phyloP scores from a whole-genome alignment of 1,140 invertebrate genomes.

The Hestina assimilis region DNA sequence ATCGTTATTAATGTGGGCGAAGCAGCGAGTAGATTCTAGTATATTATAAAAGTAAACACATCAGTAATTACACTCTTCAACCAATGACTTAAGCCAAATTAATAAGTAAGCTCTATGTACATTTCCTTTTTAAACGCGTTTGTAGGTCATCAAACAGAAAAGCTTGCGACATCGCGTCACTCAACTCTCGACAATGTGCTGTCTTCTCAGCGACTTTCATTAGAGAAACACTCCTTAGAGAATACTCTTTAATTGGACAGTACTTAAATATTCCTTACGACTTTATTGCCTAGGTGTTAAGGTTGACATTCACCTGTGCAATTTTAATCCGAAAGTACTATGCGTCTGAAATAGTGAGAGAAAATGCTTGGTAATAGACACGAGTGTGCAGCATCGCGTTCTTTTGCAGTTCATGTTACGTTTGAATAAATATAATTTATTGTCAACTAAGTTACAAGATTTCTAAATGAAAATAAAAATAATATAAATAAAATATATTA shows the following conservation, averaged over 20 bases:
- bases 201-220: constrained; percentile 20
- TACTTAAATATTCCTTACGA: background rate
- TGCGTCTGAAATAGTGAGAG: constrained; percentile 15
- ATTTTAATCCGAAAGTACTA: constrained; percentile 15
- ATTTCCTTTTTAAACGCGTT: constrained; percentile 13
- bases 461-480: background rate
- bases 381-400: constrained; percentile 7
- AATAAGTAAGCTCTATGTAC: background rate
- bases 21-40: no score
- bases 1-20: no score
- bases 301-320: background rate
- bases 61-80: no score
- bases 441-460: background rate
- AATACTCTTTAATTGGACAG: constrained; percentile 20
- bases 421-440: background rate
- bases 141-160: constrained; percentile 21
- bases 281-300: background rate
- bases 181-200: constrained; percentile 15
- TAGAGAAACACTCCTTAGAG: constrained; percentile 21
- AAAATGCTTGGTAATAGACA: constrained; percentile 15
- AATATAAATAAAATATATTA: no score
- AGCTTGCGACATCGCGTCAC: constrained; percentile 17
- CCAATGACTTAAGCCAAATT: background rate
- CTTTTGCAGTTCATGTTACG: background rate
- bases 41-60: no score